A percentile compares a stretch with the other conserved stretches of the same genome.
Conservation (phyloP, 2,888 invertebrate genomes). For the Drosophila bunnanda region DNA sequence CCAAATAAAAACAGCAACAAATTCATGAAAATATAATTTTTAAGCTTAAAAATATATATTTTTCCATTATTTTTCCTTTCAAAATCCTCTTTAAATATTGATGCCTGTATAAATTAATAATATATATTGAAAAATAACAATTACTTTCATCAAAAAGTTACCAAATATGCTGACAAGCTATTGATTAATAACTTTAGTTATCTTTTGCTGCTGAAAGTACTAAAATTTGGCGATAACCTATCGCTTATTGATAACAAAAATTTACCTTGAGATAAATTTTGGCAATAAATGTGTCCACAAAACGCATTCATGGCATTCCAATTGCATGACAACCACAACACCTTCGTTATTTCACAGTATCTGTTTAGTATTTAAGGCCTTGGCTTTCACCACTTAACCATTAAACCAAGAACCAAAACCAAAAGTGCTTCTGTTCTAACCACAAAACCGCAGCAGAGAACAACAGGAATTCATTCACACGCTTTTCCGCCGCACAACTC, state of each 20-base stretch:
- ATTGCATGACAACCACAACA: slow-evolving; percentile 3
- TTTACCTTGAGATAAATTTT: slow-evolving; percentile 13
- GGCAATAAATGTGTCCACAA: slow-evolving; percentile 7
- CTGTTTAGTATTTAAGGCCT: slow-evolving; percentile 10
- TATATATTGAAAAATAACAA: neutral
- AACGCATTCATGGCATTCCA: slow-evolving; percentile 7
- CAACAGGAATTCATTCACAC: slow-evolving; percentile 60
- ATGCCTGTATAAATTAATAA: neutral
- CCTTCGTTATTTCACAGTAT: slow-evolving; percentile 1
- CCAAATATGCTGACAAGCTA: neutral
- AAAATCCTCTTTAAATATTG: neutral
- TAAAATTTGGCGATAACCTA: slow-evolving; percentile 5
- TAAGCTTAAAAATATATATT: neutral
- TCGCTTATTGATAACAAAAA: slow-evolving; percentile 5
- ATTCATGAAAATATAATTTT: neutral
- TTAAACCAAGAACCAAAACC: slow-evolving; percentile 2
- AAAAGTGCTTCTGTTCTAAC: slow-evolving; percentile 40
- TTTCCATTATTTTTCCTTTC: neutral
- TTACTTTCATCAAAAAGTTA: neutral
- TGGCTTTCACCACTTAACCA: slow-evolving; percentile 3
- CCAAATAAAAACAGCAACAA: neutral
- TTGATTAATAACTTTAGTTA: slow-evolving; percentile 7
- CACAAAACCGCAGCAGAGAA: slow-evolving; percentile 26
- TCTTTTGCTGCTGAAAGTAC: slow-evolving; percentile 1
- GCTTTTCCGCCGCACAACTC: slow-evolving; percentile 41